Base-by-base conservation (phyloP, 1,140 invertebrate genomes). In the Ctenoplectra terminalis region DNA sequence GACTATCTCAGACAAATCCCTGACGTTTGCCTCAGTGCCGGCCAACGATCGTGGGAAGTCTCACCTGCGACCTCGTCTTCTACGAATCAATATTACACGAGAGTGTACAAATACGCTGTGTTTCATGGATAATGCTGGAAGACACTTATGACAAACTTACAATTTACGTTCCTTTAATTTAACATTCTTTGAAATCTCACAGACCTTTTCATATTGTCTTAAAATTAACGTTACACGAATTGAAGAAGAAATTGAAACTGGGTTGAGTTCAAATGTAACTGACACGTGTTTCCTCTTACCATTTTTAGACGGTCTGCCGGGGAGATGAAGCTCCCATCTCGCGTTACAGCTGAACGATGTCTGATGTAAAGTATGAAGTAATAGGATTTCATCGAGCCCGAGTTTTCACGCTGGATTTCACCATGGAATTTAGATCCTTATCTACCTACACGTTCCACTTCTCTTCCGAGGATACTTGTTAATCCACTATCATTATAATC, bases 11-110 rank as follows among this genome's bases (percentile, higher is more conserved):
- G 75, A 87, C 75, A 66, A 87, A 80, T 87, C 84, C 72, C 46
- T 69, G 54, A 69, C 34, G 72, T 48, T 71, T 58, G 76, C 60
- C 76, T 73, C 58, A 23, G 40, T 81, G 54, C 46, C 17, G 83
- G 61, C 66, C 83, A 81, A 83, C 78, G 86, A 88, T 86, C 90
- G 90, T 91, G 90, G 83, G 90, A 91, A 91, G 60, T 81, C 79
- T 89, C 89, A 91, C 89, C 90, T 91, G 90, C 84, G 84, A 90
- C 89, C 88, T 90, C 88, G 86, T 89, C 88, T 89, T 81, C 56
- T n/a, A 50, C 82, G 72, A 91, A 91, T 91, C 90, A 82, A 91
- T 91, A 91, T 88, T 86, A 86, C 69, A 88, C 83, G 87, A 88
- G 81, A 84, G 70, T 81, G 70, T n/a, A n/a, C 67, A 77, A 80